A percentile compares a stretch with the other conserved stretches of the same genome.
Evolutionary conservation across 2,888 invertebrate genomes (phyloP).

Genomic region (Drosophila leonis): DNA sequence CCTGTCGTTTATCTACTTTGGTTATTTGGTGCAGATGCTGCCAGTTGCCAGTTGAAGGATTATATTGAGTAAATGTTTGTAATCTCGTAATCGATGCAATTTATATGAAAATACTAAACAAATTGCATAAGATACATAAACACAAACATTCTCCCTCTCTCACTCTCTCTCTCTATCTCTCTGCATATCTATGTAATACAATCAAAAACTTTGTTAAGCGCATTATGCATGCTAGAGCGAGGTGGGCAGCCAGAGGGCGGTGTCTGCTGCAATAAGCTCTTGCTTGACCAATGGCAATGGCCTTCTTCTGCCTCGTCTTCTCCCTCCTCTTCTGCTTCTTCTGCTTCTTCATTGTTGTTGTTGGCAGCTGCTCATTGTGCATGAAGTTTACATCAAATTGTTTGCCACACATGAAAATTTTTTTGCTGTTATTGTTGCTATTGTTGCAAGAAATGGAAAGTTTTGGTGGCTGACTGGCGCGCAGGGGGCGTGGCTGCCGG

Average conservation of each 20-base stretch:
- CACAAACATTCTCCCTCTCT: constrained; percentile 3
- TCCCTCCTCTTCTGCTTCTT: not conserved
- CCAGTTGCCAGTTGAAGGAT: constrained; percentile 3
- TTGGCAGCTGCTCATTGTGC: constrained; percentile 64
- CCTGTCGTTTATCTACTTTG: constrained; percentile 19
- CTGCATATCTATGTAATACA: constrained; percentile 64
- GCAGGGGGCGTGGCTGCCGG: constrained; percentile 1
- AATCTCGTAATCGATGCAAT: constrained; percentile 77
- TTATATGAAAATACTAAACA: constrained; percentile 62
- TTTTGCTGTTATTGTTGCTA: not conserved
- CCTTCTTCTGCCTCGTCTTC: constrained; percentile 24
- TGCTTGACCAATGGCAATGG: constrained; percentile 71
- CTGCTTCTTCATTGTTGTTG: not conserved
- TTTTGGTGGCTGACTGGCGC: constrained; percentile 10
- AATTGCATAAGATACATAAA: constrained; percentile 65
- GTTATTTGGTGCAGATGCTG: constrained; percentile 22
- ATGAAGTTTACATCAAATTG: constrained; percentile 75
- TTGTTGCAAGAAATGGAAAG: constrained; percentile 51
- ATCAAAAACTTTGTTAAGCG: constrained; percentile 75
- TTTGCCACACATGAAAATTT: constrained; percentile 48
- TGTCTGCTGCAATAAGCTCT: constrained; percentile 1
- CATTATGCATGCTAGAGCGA: constrained; percentile 52
- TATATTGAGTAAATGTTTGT: constrained; percentile 34
- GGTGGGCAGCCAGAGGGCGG: not conserved
- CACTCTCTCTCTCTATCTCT: not conserved